Base-by-base conservation (phyloP, 2,797 vertebrate genomes). In the Diplodus sargus region DNA sequence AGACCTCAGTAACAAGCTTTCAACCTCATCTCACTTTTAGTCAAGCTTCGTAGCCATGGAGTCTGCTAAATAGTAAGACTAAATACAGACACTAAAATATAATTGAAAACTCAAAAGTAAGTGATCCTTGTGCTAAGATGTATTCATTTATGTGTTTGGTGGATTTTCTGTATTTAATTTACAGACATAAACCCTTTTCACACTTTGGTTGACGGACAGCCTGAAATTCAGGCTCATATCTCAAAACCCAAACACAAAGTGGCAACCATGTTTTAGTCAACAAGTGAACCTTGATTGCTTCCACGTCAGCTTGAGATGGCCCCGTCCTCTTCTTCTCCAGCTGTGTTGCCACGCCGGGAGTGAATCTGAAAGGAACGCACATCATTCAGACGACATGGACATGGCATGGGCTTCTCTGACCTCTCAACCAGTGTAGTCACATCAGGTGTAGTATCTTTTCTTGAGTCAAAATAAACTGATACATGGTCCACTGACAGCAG, bases 401-500 rank as follows among this genome's bases (percentile, higher is more conserved):
- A 1, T 4, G 1, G 1, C 2, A 54, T 0, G 0, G 81, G 95
- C 96, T 95, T 92, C 97, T 96, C 95, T 74, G 89, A 87, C 93
- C 95, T 95, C 94, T 94, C 90, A 96, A 94, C 88, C 82, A 83
- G 96, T 96, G 97, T 96, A 97, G 97, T 77, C 15, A 96, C 96
- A 95, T 96, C 95, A 93, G 95, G 96, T 95, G 97, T 98, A 97
- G 97, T 96, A 96, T 98, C 97, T 97, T 96, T 95, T 96, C 97
- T 96, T 84, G 4, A 58, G 85, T 93, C 69, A 83, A 96, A 97
- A 97, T 96, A 96, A 94, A 95, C 97, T 94, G 97, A 98, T 97
- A 97, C 96, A 94, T 82, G 89, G 85, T 89, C 92, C 92, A 91
- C 58, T 87, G 92, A 93, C 90, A 95, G 94, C 93, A 95, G 95